A percentile compares a stretch with the other conserved stretches of the same genome.
Conservation (phyloP, 2,113 vertebrate species). For the Melanotaenia duboulayi region DNA sequence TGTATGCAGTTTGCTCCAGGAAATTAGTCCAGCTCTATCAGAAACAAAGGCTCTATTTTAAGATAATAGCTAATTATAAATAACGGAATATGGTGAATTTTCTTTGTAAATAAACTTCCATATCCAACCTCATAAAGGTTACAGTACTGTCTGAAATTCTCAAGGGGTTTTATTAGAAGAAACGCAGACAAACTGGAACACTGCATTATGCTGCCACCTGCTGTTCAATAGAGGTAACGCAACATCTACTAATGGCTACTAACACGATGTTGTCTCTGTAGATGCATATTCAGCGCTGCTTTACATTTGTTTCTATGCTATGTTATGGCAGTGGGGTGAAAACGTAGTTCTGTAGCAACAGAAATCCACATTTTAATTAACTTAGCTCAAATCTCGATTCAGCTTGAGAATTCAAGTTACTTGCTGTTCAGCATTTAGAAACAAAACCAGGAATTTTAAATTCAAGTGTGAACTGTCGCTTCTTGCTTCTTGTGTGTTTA, state of each 20-base stretch:
- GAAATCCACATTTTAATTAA: background rate
- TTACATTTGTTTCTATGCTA: background rate
- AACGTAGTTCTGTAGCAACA: background rate
- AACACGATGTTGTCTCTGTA: background rate
- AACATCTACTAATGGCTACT: background rate
- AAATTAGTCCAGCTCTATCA: no score
- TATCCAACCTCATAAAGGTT: background rate
- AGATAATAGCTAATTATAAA: background rate
- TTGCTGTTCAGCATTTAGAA: background rate
- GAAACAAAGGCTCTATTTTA: no score
- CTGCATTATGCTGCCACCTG: conserved; percentile 56
- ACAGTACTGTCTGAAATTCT: background rate
- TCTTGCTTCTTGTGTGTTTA: no score
- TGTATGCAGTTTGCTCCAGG: no score
- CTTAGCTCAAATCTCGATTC: background rate
- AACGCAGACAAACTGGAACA: background rate
- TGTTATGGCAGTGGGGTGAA: no score
- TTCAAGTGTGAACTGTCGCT: no score
- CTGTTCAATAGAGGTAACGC: conserved; percentile 19
- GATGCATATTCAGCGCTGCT: background rate
- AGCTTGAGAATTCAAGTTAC: background rate
- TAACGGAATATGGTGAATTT: background rate
- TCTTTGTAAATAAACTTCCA: background rate
- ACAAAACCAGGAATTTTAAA: background rate
- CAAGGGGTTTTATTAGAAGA: background rate